A percentile compares a stretch with the other conserved stretches of the same genome.
Conservation (phyloP, 2,797 vertebrate species). For the Sandelia bainsii region DNA sequence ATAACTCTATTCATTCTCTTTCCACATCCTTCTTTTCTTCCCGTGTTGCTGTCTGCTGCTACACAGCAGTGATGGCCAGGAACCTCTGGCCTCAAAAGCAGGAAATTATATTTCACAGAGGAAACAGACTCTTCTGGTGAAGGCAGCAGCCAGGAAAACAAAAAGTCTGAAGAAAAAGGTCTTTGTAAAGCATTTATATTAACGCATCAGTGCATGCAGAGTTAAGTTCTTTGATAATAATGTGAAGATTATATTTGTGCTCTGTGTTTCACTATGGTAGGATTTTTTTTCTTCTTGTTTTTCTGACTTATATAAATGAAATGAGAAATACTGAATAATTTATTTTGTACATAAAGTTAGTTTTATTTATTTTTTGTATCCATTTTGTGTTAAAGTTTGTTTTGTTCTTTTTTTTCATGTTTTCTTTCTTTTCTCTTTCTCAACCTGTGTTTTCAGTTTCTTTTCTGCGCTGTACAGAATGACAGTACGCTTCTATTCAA, state of each 20-base stretch:
- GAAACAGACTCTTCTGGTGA: constrained; percentile 61
- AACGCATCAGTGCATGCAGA: constrained; percentile 84
- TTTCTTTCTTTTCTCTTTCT: constrained; percentile 48
- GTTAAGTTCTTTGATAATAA: constrained; percentile 87
- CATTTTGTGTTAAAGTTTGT: constrained; percentile 56
- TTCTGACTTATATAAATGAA: constrained; percentile 75
- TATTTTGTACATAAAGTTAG: constrained; percentile 80
- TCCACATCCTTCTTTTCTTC: constrained; percentile 66
- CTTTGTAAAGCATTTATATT: constrained; percentile 85
- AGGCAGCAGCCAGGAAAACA: constrained; percentile 51
- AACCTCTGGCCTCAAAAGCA: constrained; percentile 44
- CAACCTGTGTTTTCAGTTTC: constrained; percentile 52
- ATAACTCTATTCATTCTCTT: constrained; percentile 66
- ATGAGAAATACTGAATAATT: constrained; percentile 72
- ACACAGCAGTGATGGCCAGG: constrained; percentile 39
- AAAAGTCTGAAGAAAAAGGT: constrained; percentile 61
- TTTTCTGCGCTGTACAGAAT: constrained; percentile 76
- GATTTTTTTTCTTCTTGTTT: constrained; percentile 64
- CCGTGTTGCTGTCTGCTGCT: constrained; percentile 51
- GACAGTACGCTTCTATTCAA: constrained; percentile 69
- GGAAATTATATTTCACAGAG: constrained; percentile 53
- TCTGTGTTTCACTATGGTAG: constrained; percentile 83
- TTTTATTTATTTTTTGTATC: constrained; percentile 77
- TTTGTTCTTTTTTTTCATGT: background rate
- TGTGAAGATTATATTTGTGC: constrained; percentile 84